phyloP scores from a whole-genome alignment of 2,888 invertebrate genomes.

The Gari tellinella region DNA sequence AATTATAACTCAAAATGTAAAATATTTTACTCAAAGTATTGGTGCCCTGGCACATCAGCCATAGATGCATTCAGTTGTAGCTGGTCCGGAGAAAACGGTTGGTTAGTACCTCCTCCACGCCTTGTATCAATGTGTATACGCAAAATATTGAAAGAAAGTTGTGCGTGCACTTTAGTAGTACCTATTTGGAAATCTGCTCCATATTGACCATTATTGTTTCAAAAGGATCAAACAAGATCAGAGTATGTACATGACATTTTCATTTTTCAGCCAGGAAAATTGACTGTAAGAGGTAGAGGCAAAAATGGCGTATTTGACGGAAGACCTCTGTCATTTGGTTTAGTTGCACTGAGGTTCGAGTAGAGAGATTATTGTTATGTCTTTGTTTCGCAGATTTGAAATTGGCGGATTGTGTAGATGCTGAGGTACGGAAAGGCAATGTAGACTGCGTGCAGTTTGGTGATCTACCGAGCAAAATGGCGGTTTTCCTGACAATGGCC shows the following conservation, averaged over 20 bases:
- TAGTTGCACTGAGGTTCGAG: conserved; percentile 20
- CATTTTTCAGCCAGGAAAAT: conserved; percentile 21
- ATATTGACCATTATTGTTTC: conserved; percentile 37
- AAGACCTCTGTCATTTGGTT: conserved; percentile 19
- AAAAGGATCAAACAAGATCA: background rate
- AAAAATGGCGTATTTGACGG: conserved; percentile 38
- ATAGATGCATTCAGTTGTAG: conserved; percentile 17
- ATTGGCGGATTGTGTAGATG: conserved; percentile 6
- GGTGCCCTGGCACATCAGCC: conserved; percentile 19
- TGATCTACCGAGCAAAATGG: conserved; percentile 14
- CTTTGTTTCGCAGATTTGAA: conserved; percentile 26
- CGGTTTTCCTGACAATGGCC: conserved; percentile 15
- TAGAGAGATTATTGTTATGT: background rate
- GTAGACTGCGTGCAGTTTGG: background rate
- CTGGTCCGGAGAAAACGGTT: conserved; percentile 20
- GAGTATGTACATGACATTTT: conserved; percentile 14
- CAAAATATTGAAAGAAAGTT: conserved; percentile 30
- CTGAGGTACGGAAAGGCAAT: conserved; percentile 11
- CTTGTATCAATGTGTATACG: background rate
- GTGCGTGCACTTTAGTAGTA: conserved; percentile 19
- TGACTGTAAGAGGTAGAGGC: conserved; percentile 23
- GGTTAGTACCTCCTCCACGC: conserved; percentile 34
- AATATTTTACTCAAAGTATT: conserved; percentile 30
- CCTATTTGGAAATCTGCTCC: conserved; percentile 31
- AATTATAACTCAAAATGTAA: conserved; percentile 44